These are phyloP conservation scores for Germaria angustata DNA, from an alignment of 2,888 invertebrate species.

Conservation along the genomic window DNA sequence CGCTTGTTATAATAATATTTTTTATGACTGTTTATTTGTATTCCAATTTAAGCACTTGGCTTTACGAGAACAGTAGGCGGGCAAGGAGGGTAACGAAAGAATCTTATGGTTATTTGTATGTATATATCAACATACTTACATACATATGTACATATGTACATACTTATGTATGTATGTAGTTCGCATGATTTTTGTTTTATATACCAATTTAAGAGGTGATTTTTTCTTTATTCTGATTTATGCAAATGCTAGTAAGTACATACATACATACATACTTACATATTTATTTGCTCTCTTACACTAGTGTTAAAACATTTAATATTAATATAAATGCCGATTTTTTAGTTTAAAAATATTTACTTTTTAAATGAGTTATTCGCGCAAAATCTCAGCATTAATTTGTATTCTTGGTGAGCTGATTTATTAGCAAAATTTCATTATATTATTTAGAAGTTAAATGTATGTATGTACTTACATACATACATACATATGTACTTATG, in stretches of 20 bases:
- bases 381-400: constrained; percentile 39
- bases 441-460: no score
- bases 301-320: constrained; percentile 8
- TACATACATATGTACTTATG: background rate
- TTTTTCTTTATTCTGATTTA: no score
- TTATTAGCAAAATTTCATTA: constrained; percentile 47
- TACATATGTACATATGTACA: background rate
- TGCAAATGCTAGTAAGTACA: no score
- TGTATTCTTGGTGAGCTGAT: constrained; percentile 54
- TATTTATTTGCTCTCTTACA: background rate
- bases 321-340: constrained; percentile 21
- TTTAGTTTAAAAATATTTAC: no score
- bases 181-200: no score
- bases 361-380: constrained; percentile 22
- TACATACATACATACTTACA: background rate
- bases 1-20: constrained; percentile 65
- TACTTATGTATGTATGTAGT: background rate
- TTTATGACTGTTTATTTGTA: constrained; percentile 66
- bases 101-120: constrained; percentile 39
- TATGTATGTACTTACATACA: no score
- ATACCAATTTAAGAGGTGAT: no score
- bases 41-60: constrained; percentile 58
- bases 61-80: constrained; percentile 15
- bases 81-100: constrained; percentile 42
- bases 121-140: background rate